These are phyloP conservation scores for Umimayanthus kanabou DNA, from an alignment of 92 coral and sea anemone species.

Conservation along the genomic window DNA sequence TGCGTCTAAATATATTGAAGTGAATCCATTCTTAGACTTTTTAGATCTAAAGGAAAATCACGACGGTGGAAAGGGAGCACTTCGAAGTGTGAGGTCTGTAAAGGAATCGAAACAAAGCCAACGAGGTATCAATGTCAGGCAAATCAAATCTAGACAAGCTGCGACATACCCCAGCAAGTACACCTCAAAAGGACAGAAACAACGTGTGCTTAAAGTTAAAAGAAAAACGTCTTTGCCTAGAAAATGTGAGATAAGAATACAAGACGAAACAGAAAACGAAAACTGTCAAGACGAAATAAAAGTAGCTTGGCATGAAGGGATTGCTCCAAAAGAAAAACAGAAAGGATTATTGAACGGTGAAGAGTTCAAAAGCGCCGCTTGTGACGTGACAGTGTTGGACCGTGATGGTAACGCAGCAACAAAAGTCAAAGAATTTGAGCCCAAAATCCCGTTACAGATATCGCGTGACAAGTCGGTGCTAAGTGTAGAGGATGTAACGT, in stretches of 20 bases:
- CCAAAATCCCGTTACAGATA: neutral
- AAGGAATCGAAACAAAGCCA: neutral
- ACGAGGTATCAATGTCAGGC: conserved; percentile 1
- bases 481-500: conserved; percentile 21
- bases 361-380: neutral
- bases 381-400: neutral
- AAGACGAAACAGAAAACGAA: conserved; percentile 2
- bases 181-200: neutral
- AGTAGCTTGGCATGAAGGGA: conserved; percentile 56
- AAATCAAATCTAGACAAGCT: conserved; percentile 13
- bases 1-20: conserved; percentile 81
- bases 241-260: conserved; percentile 25
- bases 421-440: neutral
- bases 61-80: conserved; percentile 31
- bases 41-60: conserved; percentile 38
- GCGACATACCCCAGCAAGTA: conserved; percentile 12
- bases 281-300: conserved; percentile 13
- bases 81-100: conserved; percentile 39
- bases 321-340: neutral
- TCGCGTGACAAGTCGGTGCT: conserved; percentile 21
- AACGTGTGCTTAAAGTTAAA: conserved; percentile 9
- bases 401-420: neutral
- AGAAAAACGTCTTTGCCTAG: conserved; percentile 33
- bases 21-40: conserved; percentile 89
- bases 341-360: conserved; percentile 1